These are phyloP conservation scores for Frieseomelitta varia DNA, from an alignment of 1,140 invertebrate genomes.

Conservation along the genomic window DNA sequence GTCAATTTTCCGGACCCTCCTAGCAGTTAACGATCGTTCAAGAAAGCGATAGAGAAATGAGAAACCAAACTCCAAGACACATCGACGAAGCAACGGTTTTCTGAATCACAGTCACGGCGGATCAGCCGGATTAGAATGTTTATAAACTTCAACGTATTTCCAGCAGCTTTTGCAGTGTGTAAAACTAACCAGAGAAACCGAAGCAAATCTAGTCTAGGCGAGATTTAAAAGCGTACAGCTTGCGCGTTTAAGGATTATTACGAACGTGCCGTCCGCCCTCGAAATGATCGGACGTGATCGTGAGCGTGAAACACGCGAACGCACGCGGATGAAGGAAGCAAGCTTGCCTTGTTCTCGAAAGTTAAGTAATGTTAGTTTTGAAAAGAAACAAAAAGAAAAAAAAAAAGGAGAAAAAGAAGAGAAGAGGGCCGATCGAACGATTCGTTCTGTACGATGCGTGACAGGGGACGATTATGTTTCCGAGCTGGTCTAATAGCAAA, in stretches of 20 bases:
- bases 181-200: constrained; percentile 59
- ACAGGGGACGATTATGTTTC: constrained; percentile 47
- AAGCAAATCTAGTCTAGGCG: constrained; percentile 62
- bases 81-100: background rate
- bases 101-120: constrained; percentile 43
- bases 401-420: too few species aligned
- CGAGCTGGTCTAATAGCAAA: constrained; percentile 61
- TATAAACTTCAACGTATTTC: constrained; percentile 73
- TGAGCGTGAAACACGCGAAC: background rate
- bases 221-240: constrained; percentile 62
- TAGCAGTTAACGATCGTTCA: background rate
- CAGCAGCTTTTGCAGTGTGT: constrained; percentile 72
- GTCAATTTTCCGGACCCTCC: background rate
- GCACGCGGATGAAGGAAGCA: background rate
- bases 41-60: background rate
- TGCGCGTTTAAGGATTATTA: constrained; percentile 53
- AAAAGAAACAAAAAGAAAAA: background rate
- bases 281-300: background rate
- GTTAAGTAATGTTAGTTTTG: constrained; percentile 23
- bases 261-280: constrained; percentile 58
- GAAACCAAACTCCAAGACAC: background rate
- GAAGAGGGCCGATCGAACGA: constrained; percentile 40
- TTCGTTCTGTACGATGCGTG: constrained; percentile 44
- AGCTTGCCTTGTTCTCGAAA: constrained; percentile 38
- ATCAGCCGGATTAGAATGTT: constrained; percentile 65